phyloP scores from a whole-genome alignment of 2,113 vertebrate genomes.

The Melanocharis versteri region DNA sequence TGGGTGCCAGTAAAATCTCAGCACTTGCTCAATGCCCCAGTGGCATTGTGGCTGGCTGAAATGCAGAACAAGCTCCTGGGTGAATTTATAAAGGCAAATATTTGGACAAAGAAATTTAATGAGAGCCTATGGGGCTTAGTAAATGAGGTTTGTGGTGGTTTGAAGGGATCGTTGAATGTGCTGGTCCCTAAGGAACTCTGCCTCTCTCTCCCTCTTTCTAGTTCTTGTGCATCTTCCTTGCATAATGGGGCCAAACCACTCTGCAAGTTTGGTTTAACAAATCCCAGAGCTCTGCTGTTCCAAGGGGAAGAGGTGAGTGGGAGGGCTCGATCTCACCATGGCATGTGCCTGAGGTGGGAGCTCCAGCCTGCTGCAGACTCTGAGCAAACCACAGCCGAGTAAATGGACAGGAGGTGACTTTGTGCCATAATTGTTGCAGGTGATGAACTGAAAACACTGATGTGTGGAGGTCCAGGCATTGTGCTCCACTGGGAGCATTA shows the following conservation, averaged over 20 bases:
- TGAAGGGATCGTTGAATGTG: background rate
- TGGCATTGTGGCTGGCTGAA: background rate
- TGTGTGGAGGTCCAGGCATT: background rate
- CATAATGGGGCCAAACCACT: background rate
- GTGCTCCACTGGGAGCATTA: background rate
- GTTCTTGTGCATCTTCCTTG: background rate
- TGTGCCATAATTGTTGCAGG: background rate
- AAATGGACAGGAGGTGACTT: background rate
- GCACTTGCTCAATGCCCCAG: background rate
- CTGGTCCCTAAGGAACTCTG: background rate
- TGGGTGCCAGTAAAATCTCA: background rate
- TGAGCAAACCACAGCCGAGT: background rate
- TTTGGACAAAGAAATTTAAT: background rate
- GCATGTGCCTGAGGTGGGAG: fast-evolving
- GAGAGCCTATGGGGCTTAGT: background rate
- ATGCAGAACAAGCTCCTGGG: background rate
- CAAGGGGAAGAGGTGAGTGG: background rate
- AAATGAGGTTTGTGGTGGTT: background rate
- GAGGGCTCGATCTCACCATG: background rate
- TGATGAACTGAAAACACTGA: background rate
- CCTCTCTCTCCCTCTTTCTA: background rate
- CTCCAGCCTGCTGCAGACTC: background rate
- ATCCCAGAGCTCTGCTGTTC: background rate
- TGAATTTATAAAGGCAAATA: slow-evolving; percentile 20
- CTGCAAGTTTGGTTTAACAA: background rate